Conservation (phyloP, 2,113 vertebrate species). For the Petrocephalus microphthalmus region DNA sequence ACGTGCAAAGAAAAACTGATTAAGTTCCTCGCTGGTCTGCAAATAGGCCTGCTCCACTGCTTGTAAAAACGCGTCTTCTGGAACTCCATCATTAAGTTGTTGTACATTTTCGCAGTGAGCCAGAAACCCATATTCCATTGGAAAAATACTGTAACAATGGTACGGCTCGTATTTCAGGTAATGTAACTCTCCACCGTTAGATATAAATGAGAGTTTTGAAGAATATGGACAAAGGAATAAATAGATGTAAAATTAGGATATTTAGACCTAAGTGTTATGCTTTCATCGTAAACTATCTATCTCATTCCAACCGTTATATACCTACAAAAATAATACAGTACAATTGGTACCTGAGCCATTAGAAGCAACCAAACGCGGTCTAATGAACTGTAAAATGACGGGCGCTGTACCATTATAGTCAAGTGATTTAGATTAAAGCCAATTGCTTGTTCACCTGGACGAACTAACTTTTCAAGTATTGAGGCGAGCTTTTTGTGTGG, state of each 20-base stretch:
- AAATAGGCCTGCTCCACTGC: background rate
- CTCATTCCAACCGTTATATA: background rate
- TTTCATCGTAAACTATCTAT: background rate
- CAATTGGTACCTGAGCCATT: background rate
- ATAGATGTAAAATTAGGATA: background rate
- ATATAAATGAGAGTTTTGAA: background rate
- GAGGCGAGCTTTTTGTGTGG: background rate
- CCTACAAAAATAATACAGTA: background rate
- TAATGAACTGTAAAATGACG: too few relatives aligned
- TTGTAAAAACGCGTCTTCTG: background rate
- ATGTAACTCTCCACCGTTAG: background rate
- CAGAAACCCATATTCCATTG: background rate
- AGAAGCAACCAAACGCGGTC: background rate
- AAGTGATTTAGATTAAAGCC: background rate
- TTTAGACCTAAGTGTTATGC: background rate
- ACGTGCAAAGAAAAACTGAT: too few relatives aligned
- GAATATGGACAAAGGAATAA: background rate
- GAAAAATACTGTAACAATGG: background rate
- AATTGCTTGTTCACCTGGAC: background rate
- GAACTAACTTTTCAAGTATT: background rate
- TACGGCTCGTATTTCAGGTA: background rate
- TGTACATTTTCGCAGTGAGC: background rate
- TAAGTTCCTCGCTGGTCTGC: too few relatives aligned
- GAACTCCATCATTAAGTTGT: background rate
- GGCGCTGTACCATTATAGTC: background rate